These are phyloP conservation scores for Papilio gigon DNA, from an alignment of 2,888 invertebrate species.

Conservation along the genomic window DNA sequence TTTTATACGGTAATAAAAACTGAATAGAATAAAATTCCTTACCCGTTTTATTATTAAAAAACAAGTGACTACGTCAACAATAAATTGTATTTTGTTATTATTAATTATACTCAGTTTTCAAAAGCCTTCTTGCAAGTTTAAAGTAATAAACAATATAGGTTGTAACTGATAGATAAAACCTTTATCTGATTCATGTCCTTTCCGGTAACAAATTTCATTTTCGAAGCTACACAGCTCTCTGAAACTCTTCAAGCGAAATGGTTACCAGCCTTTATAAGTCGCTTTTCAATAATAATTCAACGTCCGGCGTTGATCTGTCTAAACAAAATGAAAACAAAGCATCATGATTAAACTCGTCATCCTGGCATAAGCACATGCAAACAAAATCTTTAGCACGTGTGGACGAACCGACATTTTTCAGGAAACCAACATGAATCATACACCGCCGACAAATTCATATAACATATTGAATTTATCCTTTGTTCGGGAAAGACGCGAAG, in stretches of 20 bases:
- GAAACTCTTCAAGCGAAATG: background rate
- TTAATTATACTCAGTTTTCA: too few relatives aligned
- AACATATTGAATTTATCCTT: conserved; percentile 35
- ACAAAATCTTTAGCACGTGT: conserved; percentile 56
- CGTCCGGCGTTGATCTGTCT: background rate
- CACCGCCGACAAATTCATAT: conserved; percentile 44
- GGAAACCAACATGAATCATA: conserved; percentile 63
- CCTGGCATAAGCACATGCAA: conserved; percentile 58
- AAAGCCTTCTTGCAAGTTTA: too few relatives aligned
- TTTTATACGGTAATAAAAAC: conserved; percentile 36
- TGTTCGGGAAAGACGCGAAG: conserved; percentile 30
- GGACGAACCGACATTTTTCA: conserved; percentile 51
- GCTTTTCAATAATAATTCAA: background rate
- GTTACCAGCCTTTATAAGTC: background rate
- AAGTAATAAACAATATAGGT: too few relatives aligned
- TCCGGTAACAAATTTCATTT: too few relatives aligned
- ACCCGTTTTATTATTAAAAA: background rate
- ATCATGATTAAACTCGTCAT: conserved; percentile 53
- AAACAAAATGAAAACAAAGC: conserved; percentile 22
- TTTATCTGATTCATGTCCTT: too few relatives aligned
- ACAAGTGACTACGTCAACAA: background rate
- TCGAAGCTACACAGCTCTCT: too few relatives aligned
- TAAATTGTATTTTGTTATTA: background rate
- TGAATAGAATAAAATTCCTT: conserved; percentile 30
- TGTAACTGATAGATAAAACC: too few relatives aligned